Percentiles rank a stretch among this genome's conserved stretches.
phyloP scores from a whole-genome alignment of 1,140 invertebrate species.

The Cydia pomonella region DNA sequence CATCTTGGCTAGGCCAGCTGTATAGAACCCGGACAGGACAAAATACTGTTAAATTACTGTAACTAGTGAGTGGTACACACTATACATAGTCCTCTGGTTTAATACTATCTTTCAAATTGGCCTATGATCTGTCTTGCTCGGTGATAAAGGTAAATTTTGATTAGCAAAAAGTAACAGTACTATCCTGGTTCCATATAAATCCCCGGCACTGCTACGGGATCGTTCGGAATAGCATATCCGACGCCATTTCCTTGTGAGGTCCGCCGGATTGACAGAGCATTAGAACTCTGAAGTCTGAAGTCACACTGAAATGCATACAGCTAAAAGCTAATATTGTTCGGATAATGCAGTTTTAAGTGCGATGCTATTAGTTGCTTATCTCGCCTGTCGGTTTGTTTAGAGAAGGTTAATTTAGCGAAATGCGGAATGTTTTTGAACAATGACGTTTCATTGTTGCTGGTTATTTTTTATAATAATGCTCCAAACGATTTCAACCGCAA shows the following conservation, averaged over 20 bases:
- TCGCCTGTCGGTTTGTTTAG: conserved; percentile 19
- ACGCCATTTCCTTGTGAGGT: conserved; percentile 20
- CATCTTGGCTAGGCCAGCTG: no score
- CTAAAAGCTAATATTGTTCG: conserved; percentile 12
- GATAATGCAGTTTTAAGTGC: conserved; percentile 22
- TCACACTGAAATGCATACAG: not conserved
- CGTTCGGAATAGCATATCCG: conserved; percentile 18
- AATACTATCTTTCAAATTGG: no score
- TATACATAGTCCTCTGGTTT: no score
- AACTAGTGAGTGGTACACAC: no score
- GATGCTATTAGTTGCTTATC: conserved; percentile 3
- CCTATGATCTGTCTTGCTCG: no score
- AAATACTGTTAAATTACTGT: no score
- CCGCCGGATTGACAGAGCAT: conserved; percentile 20
- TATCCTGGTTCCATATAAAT: no score
- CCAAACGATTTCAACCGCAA: not conserved
- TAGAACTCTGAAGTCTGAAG: not conserved
- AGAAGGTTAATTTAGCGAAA: conserved; percentile 18
- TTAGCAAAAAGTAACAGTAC: no score
- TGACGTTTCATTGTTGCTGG: not conserved
- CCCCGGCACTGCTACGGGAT: not conserved
- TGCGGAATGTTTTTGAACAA: not conserved
- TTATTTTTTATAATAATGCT: not conserved
- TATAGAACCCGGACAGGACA: no score
- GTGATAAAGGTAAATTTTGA: no score